Percentiles rank a stretch among this genome's conserved stretches.
phyloP scores from a whole-genome alignment of 2,888 invertebrate species.

The Chrysolina americana region DNA sequence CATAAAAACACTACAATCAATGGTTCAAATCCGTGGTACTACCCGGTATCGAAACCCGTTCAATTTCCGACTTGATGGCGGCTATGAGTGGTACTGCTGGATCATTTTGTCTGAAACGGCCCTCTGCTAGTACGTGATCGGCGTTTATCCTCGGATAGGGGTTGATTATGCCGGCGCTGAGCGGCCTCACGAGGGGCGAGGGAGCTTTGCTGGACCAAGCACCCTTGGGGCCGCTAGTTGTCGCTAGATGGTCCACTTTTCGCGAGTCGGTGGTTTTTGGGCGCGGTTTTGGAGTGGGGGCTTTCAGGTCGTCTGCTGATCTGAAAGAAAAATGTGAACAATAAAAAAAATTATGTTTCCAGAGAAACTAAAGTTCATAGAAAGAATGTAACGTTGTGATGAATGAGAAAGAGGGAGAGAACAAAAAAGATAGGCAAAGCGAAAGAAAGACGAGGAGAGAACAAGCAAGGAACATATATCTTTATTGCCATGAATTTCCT shows the following conservation, averaged over 20 bases:
- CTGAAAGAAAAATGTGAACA: constrained; percentile 43
- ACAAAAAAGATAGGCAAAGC: no score
- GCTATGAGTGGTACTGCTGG: constrained; percentile 88
- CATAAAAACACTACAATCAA: constrained; percentile 27
- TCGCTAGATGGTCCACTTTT: constrained; percentile 61
- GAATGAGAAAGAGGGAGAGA: no score
- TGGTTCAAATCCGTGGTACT: constrained; percentile 63
- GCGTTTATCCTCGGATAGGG: constrained; percentile 70
- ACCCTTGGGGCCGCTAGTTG: constrained; percentile 66
- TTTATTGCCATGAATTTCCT: no score
- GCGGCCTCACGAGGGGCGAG: constrained; percentile 73
- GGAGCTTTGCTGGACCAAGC: constrained; percentile 73
- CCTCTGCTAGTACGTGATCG: constrained; percentile 73
- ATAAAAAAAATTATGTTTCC: no score
- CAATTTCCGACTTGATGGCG: constrained; percentile 84
- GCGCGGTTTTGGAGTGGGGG: constrained; percentile 56
- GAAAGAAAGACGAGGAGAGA: no score
- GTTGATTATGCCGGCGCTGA: constrained; percentile 78
- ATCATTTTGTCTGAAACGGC: constrained; percentile 75
- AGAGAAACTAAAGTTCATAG: no score
- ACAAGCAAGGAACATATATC: no score
- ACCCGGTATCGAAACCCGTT: constrained; percentile 68
- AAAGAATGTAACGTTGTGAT: no score
- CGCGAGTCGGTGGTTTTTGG: constrained; percentile 67
- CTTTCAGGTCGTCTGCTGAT: constrained; percentile 53